Evolutionary conservation across 2,113 vertebrate genomes (phyloP).

Genomic region (Apistogramma diplotaenia): DNA sequence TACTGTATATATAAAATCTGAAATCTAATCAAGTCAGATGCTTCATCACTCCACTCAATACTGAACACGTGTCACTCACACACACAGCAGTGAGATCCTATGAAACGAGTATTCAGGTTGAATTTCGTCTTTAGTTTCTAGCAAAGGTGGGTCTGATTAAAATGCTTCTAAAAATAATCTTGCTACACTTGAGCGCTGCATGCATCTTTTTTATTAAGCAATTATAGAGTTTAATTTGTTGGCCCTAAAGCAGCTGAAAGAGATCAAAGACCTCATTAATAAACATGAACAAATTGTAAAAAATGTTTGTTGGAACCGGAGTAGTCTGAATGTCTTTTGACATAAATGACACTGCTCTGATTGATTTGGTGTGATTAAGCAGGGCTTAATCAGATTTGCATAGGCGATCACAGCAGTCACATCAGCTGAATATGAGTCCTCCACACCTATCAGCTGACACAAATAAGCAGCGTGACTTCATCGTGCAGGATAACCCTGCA

Average conservation of each 20-base stretch:
- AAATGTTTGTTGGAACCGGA: slow-evolving; percentile 5
- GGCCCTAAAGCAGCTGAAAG: slow-evolving; percentile 20
- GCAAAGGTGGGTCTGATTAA: slow-evolving; percentile 7
- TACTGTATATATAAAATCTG: background rate
- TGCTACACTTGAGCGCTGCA: background rate
- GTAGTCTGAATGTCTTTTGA: background rate
- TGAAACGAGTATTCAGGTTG: background rate
- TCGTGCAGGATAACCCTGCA: background rate
- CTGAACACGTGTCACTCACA: background rate
- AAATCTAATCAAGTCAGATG: background rate
- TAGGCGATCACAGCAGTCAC: background rate
- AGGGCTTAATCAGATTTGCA: slow-evolving; percentile 21
- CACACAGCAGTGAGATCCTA: background rate
- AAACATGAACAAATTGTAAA: slow-evolving; percentile 28
- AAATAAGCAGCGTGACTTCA: background rate
- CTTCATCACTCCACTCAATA: background rate
- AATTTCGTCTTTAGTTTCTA: slow-evolving; percentile 2
- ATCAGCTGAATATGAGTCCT: slow-evolving; percentile 4
- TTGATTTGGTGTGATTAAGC: slow-evolving; percentile 32
- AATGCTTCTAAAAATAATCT: slow-evolving; percentile 24
- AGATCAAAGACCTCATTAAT: slow-evolving; percentile 42
- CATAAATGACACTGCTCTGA: slow-evolving; percentile 11
- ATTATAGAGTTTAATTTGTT: slow-evolving; percentile 36
- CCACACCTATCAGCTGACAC: background rate
- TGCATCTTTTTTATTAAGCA: slow-evolving; percentile 23